These are phyloP conservation scores for Lucilia sericata DNA, from an alignment of 1,140 invertebrate genomes.

Conservation along the genomic window DNA sequence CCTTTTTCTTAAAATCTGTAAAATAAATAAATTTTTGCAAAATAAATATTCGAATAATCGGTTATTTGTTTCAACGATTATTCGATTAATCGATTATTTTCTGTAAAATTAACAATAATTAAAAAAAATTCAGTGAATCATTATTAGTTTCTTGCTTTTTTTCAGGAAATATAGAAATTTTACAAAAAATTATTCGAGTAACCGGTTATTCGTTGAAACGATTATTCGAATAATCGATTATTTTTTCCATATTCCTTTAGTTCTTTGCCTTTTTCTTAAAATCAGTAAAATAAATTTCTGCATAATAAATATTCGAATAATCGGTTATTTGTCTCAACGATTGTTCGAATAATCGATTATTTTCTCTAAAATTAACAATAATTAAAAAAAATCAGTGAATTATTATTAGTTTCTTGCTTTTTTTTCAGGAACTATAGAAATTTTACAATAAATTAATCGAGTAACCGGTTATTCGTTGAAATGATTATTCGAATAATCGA, in stretches of 20 bases:
- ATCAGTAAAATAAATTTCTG: neutral
- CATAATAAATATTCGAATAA: neutral
- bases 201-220: neutral
- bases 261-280: too few relatives aligned
- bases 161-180: neutral
- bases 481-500: neutral
- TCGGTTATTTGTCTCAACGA: neutral
- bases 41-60: too few relatives aligned
- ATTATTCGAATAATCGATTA: neutral
- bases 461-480: neutral
- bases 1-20: too few relatives aligned
- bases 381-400: too few relatives aligned
- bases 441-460: neutral
- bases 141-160: neutral
- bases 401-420: too few relatives aligned
- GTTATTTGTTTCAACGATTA: too few relatives aligned
- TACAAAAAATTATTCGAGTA: too few relatives aligned
- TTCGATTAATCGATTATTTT: too few relatives aligned
- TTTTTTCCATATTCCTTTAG: too few relatives aligned
- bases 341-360: neutral
- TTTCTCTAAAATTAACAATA: neutral
- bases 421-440: too few relatives aligned
- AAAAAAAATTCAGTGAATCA: neutral
- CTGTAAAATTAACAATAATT: too few relatives aligned
- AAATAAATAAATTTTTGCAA: neutral